phyloP scores from a whole-genome alignment of 2,797 vertebrate species.

The Gallirallus australis region DNA sequence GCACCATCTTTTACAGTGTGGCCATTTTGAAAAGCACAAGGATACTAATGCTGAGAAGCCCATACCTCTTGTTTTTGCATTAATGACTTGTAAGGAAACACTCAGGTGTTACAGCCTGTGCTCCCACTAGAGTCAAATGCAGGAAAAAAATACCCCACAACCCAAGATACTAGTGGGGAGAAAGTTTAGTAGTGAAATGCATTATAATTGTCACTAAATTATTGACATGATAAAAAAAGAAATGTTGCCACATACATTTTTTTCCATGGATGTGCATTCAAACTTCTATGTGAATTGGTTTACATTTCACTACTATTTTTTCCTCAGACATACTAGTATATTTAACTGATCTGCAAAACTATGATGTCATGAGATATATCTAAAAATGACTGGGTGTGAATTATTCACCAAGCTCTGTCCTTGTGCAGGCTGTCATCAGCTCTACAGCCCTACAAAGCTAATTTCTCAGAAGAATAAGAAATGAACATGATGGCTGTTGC shows the following conservation, averaged over 20 bases:
- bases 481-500: neutral
- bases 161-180: neutral
- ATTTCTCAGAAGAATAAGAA: neutral
- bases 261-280: neutral
- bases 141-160: neutral
- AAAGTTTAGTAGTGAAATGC: neutral
- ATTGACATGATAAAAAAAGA: neutral
- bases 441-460: neutral
- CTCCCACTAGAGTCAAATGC: neutral
- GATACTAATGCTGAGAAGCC: neutral
- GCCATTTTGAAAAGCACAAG: constrained; percentile 14
- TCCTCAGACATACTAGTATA: neutral
- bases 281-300: neutral
- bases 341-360: neutral
- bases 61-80: neutral
- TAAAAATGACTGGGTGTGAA: neutral
- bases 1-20: neutral
- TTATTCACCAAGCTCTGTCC: neutral
- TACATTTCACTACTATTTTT: neutral
- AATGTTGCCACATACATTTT: fast-evolving
- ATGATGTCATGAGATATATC: neutral
- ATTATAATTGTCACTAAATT: neutral
- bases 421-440: neutral
- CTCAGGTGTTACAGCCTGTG: neutral
- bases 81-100: neutral